Conservation (phyloP, 2,888 invertebrate genomes). For the Heterodera filipjevi region DNA sequence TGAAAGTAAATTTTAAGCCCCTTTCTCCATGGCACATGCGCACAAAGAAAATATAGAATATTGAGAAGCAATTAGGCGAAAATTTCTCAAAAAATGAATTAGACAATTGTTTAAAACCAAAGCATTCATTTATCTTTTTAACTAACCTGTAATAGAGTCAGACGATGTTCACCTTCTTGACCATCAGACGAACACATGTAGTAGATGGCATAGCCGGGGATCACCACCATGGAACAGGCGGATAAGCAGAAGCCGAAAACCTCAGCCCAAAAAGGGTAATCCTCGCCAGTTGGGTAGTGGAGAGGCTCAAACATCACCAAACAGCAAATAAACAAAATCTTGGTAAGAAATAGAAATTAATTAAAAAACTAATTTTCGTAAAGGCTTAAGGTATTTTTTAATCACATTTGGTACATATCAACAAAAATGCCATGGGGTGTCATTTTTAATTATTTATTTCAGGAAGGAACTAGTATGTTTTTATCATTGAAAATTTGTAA, state of each 20-base stretch:
- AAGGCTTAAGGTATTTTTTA: neutral
- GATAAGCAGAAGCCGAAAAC: constrained; percentile 82
- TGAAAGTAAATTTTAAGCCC: too few species aligned
- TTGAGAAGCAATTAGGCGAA: too few species aligned
- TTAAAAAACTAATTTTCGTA: neutral
- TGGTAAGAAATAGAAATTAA: constrained; percentile 47
- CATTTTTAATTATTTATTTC: too few species aligned
- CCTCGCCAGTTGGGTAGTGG: constrained; percentile 70
- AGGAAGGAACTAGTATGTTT: too few species aligned
- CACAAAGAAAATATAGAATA: too few species aligned
- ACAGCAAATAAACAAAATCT: constrained; percentile 83
- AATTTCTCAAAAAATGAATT: too few species aligned
- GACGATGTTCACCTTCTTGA: constrained; percentile 37
- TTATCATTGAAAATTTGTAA: too few species aligned
- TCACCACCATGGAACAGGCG: constrained; percentile 81
- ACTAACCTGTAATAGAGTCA: constrained; percentile 48
- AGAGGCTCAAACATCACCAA: constrained; percentile 80
- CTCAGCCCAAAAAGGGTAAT: constrained; percentile 75
- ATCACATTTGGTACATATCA: too few species aligned
- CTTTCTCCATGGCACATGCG: too few species aligned
- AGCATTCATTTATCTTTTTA: too few species aligned
- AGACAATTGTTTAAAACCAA: too few species aligned
- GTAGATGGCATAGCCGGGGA: constrained; percentile 82
- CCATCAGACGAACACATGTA: constrained; percentile 68
- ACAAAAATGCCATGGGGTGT: too few species aligned